Evolutionary conservation across 2,797 vertebrate genomes (phyloP), one percentile per base, ranked within the genome.

Genomic region (Sebastes hubbsi): DNA sequence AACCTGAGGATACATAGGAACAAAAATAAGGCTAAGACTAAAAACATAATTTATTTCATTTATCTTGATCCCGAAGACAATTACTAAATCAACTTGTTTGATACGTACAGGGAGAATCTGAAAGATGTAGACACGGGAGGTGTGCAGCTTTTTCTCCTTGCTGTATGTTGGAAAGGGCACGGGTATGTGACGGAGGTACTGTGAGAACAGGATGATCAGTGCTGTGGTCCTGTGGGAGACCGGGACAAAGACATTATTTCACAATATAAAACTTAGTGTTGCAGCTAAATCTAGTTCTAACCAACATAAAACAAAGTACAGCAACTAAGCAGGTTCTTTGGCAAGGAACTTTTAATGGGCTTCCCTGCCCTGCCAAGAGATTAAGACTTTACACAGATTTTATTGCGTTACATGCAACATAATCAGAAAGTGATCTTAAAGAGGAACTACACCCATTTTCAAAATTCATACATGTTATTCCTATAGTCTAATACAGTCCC

Each of bases 131-230:
- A 97, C 76, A 13, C 88, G 95, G 54, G 95, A 93, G 68, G 92
- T 87, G 84, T 95, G 95, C 29, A 96, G 94, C 75, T 96, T 97
- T 91, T 95, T 96, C 70, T 88, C 83, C 88, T 91, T 95, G 89
- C 87, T 96, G 79, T 96, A 99, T 9, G 90, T 77, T 0, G 97
- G 99, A 82, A 99, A 75, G 0, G 95, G 97, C 56, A 99, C 84
- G 0, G 96, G 72, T 8, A 98, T 82, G 46, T 97, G 95, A 6
- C 97, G 97, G 88, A 99, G 95, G 92, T 99, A 99, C 92, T 99
- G 98, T 8, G 98, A 99, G 95, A 99, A 99, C 59, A 99, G 90
- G 85, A 98, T 95, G 86, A 99, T 99, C 92, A 98, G 90, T 65
- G 82, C 93, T 52, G 96, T 95, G 56, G 99, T 99, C 96, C 99